phyloP scores from a whole-genome alignment of 2,113 vertebrate species.

The Sisor rabdophorus region DNA sequence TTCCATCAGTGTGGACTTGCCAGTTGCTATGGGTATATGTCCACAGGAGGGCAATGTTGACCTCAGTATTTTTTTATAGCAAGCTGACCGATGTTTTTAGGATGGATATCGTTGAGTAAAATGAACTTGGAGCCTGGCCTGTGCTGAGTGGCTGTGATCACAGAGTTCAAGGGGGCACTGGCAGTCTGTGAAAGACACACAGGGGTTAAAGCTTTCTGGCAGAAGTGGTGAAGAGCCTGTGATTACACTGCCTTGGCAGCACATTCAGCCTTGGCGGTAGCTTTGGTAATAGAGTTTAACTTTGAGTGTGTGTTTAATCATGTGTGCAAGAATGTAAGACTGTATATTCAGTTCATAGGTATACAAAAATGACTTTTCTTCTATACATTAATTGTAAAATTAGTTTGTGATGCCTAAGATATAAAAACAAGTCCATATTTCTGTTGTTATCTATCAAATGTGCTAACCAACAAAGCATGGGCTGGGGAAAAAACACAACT shows the following conservation, averaged over 20 bases:
- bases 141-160: conserved; percentile 64
- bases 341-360: conserved; percentile 6
- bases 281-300: conserved; percentile 10
- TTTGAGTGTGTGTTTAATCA: not conserved
- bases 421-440: not conserved
- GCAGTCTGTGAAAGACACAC: conserved; percentile 59
- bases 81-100: conserved; percentile 7
- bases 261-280: conserved; percentile 46
- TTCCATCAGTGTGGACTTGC: not conserved
- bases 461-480: conserved; percentile 21
- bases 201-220: conserved; percentile 39
- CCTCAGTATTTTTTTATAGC: conserved; percentile 44
- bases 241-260: conserved; percentile 60
- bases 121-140: conserved; percentile 64
- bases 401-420: too few relatives aligned
- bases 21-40: not conserved
- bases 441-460: conserved; percentile 16
- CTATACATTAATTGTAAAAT: not conserved
- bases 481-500: not conserved
- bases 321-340: not conserved
- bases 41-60: conserved; percentile 68
- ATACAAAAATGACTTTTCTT: conserved; percentile 1
- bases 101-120: conserved; percentile 57
- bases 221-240: conserved; percentile 46
- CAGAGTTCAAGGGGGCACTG: conserved; percentile 60